phyloP scores from a whole-genome alignment of 2,113 vertebrate genomes.

The Sakesphorus luctuosus region DNA sequence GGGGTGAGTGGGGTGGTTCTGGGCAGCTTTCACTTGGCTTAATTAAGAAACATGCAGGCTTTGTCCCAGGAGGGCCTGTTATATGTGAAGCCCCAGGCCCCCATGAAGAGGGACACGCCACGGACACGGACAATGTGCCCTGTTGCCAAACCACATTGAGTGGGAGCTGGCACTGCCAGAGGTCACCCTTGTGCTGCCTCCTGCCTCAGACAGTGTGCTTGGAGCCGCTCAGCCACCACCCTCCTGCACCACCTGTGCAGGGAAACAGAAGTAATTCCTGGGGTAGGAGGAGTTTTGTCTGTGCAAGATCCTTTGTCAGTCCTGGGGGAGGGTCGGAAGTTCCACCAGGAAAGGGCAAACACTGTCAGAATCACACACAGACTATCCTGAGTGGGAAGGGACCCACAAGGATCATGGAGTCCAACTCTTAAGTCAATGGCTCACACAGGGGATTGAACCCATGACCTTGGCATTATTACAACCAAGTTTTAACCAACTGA shows the following conservation, averaged over 20 bases:
- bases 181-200: conserved; percentile 36
- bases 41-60: conserved; percentile 81
- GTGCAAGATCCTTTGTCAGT: not conserved
- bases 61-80: conserved; percentile 76
- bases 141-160: conserved; percentile 71
- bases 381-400: too few species aligned
- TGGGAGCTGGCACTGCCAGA: conserved; percentile 3
- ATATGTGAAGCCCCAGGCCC: conserved; percentile 55
- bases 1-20: conserved; percentile 71
- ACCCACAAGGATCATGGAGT: fast-evolving
- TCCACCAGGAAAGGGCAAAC: not conserved
- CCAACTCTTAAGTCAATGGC: too few species aligned
- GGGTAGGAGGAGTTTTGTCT: not conserved
- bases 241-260: not conserved
- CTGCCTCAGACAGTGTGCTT: not conserved
- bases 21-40: conserved; percentile 79
- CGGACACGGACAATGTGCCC: conserved; percentile 56
- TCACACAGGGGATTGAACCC: not conserved
- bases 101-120: conserved; percentile 71
- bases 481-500: too few species aligned
- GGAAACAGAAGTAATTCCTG: not conserved
- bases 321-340: not conserved
- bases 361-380: too few species aligned
- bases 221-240: not conserved
- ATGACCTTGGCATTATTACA: too few species aligned